These are phyloP conservation scores for Parnassius orleans DNA, from an alignment of 2,888 invertebrate genomes.

Conservation along the genomic window DNA sequence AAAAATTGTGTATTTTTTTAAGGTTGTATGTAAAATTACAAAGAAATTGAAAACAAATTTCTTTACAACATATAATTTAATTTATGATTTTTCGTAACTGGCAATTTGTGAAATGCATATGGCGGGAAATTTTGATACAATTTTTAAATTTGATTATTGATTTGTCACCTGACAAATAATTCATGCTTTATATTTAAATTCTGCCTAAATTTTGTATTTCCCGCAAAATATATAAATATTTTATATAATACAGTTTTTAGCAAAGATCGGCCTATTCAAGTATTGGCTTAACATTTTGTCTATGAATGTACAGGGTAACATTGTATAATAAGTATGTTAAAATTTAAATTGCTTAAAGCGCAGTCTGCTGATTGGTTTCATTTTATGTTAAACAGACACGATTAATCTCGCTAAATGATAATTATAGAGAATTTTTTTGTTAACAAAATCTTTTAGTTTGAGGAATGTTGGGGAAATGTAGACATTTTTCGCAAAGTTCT, in stretches of 20 bases:
- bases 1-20: constrained; percentile 35
- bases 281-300: constrained; percentile 37
- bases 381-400: constrained; percentile 14
- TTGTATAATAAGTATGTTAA: constrained; percentile 42
- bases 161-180: background rate
- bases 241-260: constrained; percentile 3
- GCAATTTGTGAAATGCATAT: constrained; percentile 3
- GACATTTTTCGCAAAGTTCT: background rate
- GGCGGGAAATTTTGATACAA: background rate
- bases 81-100: background rate
- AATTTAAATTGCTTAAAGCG: constrained; percentile 39
- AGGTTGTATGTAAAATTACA: constrained; percentile 32
- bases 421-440: background rate
- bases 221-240: constrained; percentile 11
- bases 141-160: background rate
- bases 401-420: constrained; percentile 9
- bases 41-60: constrained; percentile 27
- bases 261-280: constrained; percentile 36
- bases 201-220: background rate
- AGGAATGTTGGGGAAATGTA: too few species aligned
- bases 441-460: background rate
- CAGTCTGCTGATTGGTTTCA: constrained; percentile 25
- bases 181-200: background rate
- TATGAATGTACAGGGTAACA: constrained; percentile 70
- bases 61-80: background rate